phyloP scores from a whole-genome alignment of 1,140 invertebrate species.

The Drosophila bocki region DNA sequence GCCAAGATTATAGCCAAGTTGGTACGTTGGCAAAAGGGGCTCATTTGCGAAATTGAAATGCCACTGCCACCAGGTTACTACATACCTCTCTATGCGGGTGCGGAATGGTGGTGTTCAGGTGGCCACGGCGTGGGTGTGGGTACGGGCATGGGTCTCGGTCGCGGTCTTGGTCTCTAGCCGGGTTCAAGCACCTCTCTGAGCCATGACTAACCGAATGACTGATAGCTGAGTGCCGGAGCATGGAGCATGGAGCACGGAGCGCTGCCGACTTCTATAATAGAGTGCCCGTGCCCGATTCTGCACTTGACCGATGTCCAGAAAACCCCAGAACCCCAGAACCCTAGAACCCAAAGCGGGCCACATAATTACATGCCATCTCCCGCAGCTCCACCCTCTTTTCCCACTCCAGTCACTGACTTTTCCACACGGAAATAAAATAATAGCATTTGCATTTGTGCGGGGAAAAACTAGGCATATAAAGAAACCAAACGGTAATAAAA shows the following conservation, averaged over 20 bases:
- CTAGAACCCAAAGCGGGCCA: constrained; percentile 22
- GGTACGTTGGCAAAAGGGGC: constrained; percentile 27
- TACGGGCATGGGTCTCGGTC: constrained; percentile 21
- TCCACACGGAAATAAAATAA: constrained; percentile 21
- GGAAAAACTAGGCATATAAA: not conserved
- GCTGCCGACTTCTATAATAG: constrained; percentile 31
- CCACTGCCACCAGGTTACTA: constrained; percentile 57
- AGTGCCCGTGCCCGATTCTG: constrained; percentile 67
- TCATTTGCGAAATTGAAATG: constrained; percentile 79
- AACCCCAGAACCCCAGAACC: constrained; percentile 26
- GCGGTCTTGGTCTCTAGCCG: constrained; percentile 7
- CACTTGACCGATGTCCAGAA: constrained; percentile 68
- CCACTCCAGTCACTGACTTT: constrained; percentile 5
- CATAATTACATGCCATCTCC: constrained; percentile 71
- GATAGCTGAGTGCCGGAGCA: constrained; percentile 53
- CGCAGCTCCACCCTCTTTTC: constrained; percentile 39
- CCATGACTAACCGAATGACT: constrained; percentile 81
- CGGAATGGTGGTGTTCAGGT: constrained; percentile 26
- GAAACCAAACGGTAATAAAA: not conserved
- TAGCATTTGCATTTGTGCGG: not conserved
- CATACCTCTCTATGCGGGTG: constrained; percentile 46
- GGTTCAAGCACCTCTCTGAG: constrained; percentile 78
- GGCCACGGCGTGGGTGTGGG: constrained; percentile 10
- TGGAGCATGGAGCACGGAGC: constrained; percentile 8
- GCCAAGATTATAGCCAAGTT: constrained; percentile 60